Percentiles rank a stretch among this genome's conserved stretches.
Evolutionary conservation across 1,140 invertebrate species (phyloP).

Genomic region (Colletes latitarsis): DNA sequence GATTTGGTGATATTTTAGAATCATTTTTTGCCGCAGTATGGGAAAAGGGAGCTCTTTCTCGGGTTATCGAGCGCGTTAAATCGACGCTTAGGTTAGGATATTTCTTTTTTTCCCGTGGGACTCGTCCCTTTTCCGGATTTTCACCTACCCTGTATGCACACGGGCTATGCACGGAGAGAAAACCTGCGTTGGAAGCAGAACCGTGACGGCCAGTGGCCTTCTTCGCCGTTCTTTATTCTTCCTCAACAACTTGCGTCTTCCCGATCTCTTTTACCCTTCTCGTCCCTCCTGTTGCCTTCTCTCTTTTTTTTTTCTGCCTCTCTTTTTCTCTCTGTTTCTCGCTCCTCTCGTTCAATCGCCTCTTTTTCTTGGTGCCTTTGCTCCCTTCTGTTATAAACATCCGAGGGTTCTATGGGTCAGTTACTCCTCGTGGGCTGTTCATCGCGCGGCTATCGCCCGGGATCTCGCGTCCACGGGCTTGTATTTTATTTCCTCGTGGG

Average conservation of each 20-base stretch:
- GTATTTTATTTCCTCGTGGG: slow-evolving; percentile 37
- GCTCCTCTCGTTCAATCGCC: not conserved
- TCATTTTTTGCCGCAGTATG: too few relatives aligned
- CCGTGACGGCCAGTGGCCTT: slow-evolving; percentile 72
- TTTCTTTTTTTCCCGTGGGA: too few relatives aligned
- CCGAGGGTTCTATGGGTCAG: slow-evolving; percentile 25
- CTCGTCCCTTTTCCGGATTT: not conserved
- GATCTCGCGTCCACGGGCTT: slow-evolving; percentile 36
- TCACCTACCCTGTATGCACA: not conserved
- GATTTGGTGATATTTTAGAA: too few relatives aligned
- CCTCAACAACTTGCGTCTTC: slow-evolving; percentile 44
- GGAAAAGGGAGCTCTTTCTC: too few relatives aligned
- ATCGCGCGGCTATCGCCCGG: slow-evolving; percentile 29
- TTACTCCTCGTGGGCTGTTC: slow-evolving; percentile 40
- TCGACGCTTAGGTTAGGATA: too few relatives aligned
- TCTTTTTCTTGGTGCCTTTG: not conserved
- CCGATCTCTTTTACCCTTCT: slow-evolving; percentile 32
- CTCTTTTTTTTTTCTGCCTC: not conserved
- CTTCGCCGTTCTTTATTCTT: slow-evolving; percentile 57
- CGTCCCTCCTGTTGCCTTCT: too few relatives aligned
- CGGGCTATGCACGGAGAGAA: slow-evolving; percentile 14
- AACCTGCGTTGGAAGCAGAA: slow-evolving; percentile 57
- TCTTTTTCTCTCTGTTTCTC: not conserved
- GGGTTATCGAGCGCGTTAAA: too few relatives aligned
- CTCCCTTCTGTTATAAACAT: slow-evolving; percentile 20